Evolutionary conservation across 2,113 vertebrate species (phyloP).

Genomic region (Lipophrys pholis): DNA sequence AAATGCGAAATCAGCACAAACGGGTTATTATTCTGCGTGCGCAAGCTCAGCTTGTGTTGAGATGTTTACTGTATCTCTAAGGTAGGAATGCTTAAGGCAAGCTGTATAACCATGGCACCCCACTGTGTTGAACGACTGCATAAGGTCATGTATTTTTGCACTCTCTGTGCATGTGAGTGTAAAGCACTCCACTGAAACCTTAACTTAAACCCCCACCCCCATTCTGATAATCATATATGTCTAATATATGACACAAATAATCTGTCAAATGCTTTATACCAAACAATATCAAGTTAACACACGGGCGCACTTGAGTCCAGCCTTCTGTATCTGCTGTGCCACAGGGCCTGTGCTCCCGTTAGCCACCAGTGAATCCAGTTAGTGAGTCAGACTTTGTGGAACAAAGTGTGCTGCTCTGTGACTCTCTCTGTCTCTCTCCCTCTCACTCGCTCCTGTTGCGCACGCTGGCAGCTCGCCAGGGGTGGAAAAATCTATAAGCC

Average conservation of each 20-base stretch:
- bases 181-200: conserved; percentile 4
- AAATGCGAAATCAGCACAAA: neutral
- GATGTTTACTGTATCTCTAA: conserved; percentile 13
- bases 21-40: neutral
- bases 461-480: conserved; percentile 73
- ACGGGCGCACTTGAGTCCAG: conserved; percentile 18
- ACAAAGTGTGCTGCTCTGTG: conserved; percentile 79
- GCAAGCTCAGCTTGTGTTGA: neutral
- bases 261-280: conserved; percentile 7
- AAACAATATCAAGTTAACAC: conserved; percentile 4
- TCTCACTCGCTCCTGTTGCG: conserved; percentile 51
- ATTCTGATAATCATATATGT: too few species aligned
- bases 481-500: conserved; percentile 85
- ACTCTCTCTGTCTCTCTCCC: conserved; percentile 23
- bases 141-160: conserved; percentile 71
- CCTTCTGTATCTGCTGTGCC: conserved; percentile 45
- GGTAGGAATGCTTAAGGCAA: conserved; percentile 18
- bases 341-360: conserved; percentile 44
- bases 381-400: conserved; percentile 74
- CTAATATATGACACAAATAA: conserved; percentile 7
- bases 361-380: conserved; percentile 66
- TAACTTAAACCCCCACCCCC: conserved; percentile 34
- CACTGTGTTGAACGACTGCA: conserved; percentile 37
- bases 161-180: conserved; percentile 14
- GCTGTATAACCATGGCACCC: conserved; percentile 19